Evolutionary conservation across 2,888 invertebrate species (phyloP).

Genomic region (Chaetogeoica ovagalla): DNA sequence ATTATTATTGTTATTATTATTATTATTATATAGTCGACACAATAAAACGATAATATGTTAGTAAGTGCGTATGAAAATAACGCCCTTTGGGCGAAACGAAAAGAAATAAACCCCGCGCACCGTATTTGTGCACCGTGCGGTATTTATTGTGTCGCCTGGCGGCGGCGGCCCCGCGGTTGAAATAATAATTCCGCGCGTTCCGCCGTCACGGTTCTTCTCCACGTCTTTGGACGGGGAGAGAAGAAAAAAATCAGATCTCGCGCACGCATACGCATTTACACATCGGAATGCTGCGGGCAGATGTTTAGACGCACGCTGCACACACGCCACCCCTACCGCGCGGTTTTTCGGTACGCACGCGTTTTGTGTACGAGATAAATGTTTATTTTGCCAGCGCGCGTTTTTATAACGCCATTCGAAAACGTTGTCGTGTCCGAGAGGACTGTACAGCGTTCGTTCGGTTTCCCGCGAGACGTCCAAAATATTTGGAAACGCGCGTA

Average conservation of each 20-base stretch:
- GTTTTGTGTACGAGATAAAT: background rate
- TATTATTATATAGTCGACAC: conserved; percentile 28
- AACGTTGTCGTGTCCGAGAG: conserved; percentile 2
- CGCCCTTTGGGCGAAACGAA: background rate
- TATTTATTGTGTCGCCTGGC: too few species aligned
- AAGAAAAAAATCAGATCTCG: too few species aligned
- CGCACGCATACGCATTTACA: too few species aligned
- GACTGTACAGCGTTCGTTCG: conserved; percentile 14
- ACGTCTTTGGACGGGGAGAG: too few species aligned
- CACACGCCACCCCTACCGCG: too few species aligned
- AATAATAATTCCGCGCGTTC: background rate
- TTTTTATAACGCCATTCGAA: conserved; percentile 24
- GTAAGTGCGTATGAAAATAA: background rate
- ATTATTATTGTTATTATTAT: too few species aligned
- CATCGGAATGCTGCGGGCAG: conserved; percentile 17
- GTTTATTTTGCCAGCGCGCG: conserved; percentile 52
- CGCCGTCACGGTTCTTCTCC: background rate
- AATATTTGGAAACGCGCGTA: too few species aligned
- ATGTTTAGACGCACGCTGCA: conserved; percentile 32
- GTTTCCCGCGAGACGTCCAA: conserved; percentile 8
- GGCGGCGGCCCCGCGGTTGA: too few species aligned
- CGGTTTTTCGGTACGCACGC: too few species aligned
- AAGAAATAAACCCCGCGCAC: conserved; percentile 21
- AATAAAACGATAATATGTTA: conserved; percentile 3
- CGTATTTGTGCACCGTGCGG: background rate